phyloP scores from a whole-genome alignment of 1,140 invertebrate species.

The Rhopalosiphum padi region DNA sequence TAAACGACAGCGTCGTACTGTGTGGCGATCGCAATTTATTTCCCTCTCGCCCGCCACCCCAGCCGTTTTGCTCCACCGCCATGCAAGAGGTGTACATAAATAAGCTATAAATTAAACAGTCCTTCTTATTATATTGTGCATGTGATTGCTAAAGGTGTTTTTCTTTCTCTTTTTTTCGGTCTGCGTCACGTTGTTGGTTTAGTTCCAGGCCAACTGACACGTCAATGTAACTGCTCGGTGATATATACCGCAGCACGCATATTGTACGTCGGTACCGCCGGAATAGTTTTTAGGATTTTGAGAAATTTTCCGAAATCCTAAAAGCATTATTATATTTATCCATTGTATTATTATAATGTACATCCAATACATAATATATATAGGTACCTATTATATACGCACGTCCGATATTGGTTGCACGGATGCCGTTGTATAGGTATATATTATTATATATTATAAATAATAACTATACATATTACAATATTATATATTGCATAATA shows the following conservation, averaged over 20 bases:
- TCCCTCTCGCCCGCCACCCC: background rate
- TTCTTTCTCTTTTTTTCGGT: constrained; percentile 18
- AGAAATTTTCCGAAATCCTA: constrained; percentile 7
- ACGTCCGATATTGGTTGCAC: background rate
- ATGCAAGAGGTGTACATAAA: constrained; percentile 56
- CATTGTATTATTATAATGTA: constrained; percentile 5
- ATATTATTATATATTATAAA: too few species aligned
- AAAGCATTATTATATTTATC: background rate
- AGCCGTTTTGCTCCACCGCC: background rate
- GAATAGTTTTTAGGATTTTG: background rate
- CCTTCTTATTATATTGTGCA: constrained; percentile 20
- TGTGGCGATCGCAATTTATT: constrained; percentile 54
- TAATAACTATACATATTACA: too few species aligned
- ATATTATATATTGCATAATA: background rate
- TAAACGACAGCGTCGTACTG: constrained; percentile 41
- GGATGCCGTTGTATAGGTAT: background rate
- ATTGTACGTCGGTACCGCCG: background rate
- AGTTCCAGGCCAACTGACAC: constrained; percentile 47
- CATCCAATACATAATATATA: background rate
- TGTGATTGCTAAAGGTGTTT: constrained; percentile 57
- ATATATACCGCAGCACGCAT: background rate
- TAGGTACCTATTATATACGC: too few species aligned
- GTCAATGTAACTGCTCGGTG: constrained; percentile 29
- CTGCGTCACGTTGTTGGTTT: constrained; percentile 37
- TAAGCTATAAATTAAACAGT: constrained; percentile 57